Evolutionary conservation across 2,888 invertebrate genomes (phyloP), one percentile per base, ranked within the genome.

Genomic region (Alloscopus bannaensis): DNA sequence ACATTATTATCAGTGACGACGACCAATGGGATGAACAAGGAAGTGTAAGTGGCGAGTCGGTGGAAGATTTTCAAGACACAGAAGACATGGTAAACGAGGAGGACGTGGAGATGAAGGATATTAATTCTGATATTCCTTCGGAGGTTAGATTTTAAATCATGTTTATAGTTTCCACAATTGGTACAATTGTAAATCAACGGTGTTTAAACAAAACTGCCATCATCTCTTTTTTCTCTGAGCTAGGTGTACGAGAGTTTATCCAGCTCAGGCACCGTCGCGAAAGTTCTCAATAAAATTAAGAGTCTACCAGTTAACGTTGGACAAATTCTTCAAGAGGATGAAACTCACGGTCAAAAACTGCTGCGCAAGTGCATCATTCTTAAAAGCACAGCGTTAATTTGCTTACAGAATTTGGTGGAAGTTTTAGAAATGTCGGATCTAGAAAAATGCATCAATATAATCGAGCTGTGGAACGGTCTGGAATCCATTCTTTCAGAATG

Each of bases 1-100:
- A 94, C 88, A 88, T 94, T 66, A 92, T 93, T 86, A 91, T 92
- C 36, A 89, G 90, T 86, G 92, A 92, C 87, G 92, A 92, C 91
- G 89, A 88, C 22, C 69, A 62, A 0, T 88, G 87, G 52, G 87
- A 87, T 26, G 90, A 90, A 76, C 89, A 89, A 66, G 87, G 88
- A n/a, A 87, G 87, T 6, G 82, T 81, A 55, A 87, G 87, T 75
- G 89, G 88, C 24, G 85, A 80, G 52, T 85, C 86, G 29, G 87
- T 76, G 1, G 86, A 88, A 47, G 88, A 88, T 57, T 75, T 82
- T 16, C 84, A 83, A 64, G 62, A 64, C 4, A 62, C 68, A 1
- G 57, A 60, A 45, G 20, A 24, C 1, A 84, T 80, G 16, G 62
- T 76, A 13, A 60, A 28, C 4, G 68, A 70, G 47, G 52, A 64